Base-by-base conservation (phyloP, 2,888 invertebrate genomes). In the Orchestes rusci region DNA sequence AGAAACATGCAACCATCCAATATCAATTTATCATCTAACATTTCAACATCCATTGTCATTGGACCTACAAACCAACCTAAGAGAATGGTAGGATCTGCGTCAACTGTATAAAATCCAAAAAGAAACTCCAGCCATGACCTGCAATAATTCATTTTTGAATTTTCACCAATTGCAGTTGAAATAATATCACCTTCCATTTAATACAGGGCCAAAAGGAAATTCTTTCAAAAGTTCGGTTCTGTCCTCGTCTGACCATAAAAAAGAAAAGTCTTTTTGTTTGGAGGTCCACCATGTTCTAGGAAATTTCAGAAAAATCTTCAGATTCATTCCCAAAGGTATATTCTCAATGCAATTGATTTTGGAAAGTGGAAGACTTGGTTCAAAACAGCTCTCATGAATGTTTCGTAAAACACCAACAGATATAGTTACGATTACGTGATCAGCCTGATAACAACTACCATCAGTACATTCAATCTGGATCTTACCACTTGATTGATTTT, bases 51-150 rank as follows among this genome's bases (percentile, higher is more conserved):
- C 46, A 71, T 67, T 1, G 80, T 79, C 54, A 75, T 73, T 32
- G 71, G 66, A 2, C 84, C 84, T 35, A 75, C 73, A n/a, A 83
- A 69, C 84, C 85, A 86, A 1, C 76, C 83, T 42, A 79, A 72
- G 19, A 87, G 63, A n/a, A 81, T 68, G 20, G 71, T 70, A 0
- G 79, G 75, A 57, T 82, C 76, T 55, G 74, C 72, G 54, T 76
- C 76, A 4, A 82, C 74, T 4, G 75, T 70, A 59, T 80, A 80
- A 63, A 86, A 83, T 42, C 79, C 77, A 57, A 80, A 77, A 8
- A 86, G 70, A 54, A 76, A 76, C 56, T 73, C 73, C 35, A 80
- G 64, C 85, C 85, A 86, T 18, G 68, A 69, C 36, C 52, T 55
- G 16, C n/a, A 41, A 31, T 10, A 3, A 16, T 10, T 20, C 13